Conservation (phyloP, 2,888 invertebrate species). For the Phlogophora meticulosa region DNA sequence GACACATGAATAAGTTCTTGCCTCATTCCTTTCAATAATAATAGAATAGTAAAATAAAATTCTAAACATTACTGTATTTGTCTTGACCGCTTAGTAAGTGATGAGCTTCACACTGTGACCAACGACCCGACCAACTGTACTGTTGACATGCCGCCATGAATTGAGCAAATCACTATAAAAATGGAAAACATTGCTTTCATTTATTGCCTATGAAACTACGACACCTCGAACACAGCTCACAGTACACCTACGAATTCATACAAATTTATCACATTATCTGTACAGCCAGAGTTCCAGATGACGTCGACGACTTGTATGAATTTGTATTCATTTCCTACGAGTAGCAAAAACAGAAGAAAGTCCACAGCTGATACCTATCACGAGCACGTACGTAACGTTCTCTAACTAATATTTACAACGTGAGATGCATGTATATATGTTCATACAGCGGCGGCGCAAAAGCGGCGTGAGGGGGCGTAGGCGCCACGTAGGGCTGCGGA, state of each 20-base stretch:
- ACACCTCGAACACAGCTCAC: slow-evolving; percentile 19
- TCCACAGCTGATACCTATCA: slow-evolving; percentile 48
- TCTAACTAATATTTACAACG: slow-evolving; percentile 73
- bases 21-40: slow-evolving; percentile 10
- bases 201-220: slow-evolving; percentile 13
- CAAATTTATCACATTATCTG: slow-evolving; percentile 5
- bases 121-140: slow-evolving; percentile 18
- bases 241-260: slow-evolving; percentile 15
- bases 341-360: background rate
- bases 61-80: slow-evolving; percentile 1
- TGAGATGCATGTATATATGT: slow-evolving; percentile 74
- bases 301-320: background rate
- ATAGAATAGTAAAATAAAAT: background rate
- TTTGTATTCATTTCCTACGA: background rate
- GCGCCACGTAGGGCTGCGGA: slow-evolving; percentile 58
- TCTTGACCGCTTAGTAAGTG: background rate
- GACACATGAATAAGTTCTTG: slow-evolving; percentile 7
- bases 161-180: slow-evolving; percentile 13
- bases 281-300: too few relatives aligned
- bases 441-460: slow-evolving; percentile 68
- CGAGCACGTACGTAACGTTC: slow-evolving; percentile 40
- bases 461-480: slow-evolving; percentile 57
- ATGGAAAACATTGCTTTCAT: slow-evolving; percentile 26
- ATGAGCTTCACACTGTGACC: slow-evolving; percentile 6
- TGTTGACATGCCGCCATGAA: slow-evolving; percentile 25